Evolutionary conservation across 2,888 invertebrate genomes (phyloP).

Genomic region (Alloplasta piceator): DNA sequence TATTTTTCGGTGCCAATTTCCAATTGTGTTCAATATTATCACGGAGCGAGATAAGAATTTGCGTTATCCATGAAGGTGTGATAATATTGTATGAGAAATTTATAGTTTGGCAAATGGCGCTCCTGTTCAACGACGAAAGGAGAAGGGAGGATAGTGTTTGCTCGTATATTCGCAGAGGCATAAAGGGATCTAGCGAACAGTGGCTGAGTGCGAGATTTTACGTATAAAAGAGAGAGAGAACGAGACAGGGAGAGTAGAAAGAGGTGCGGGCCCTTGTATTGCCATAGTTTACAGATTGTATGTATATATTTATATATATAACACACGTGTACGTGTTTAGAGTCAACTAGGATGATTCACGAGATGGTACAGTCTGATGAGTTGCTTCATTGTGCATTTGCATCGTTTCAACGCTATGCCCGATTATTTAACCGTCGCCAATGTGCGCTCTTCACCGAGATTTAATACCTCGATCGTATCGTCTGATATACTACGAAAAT

Average conservation of each 20-base stretch:
- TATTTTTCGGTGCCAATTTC: too few species aligned
- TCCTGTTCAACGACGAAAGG: conserved; percentile 40
- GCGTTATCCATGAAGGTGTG: too few species aligned
- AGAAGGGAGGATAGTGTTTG: conserved; percentile 29
- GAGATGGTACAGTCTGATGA: conserved; percentile 63
- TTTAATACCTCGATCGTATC: conserved; percentile 62
- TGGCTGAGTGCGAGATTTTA: conserved; percentile 49
- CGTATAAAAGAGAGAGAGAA: conserved; percentile 41
- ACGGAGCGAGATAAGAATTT: too few species aligned
- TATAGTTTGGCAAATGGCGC: conserved; percentile 51
- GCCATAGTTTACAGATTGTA: too few species aligned
- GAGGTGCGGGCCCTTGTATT: too few species aligned
- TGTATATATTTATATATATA: too few species aligned
- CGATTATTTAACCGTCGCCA: conserved; percentile 43
- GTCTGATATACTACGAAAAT: conserved; percentile 45
- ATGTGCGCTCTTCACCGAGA: conserved; percentile 56
- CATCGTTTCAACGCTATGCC: conserved; percentile 57
- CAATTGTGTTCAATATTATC: too few species aligned
- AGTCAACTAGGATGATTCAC: conserved; percentile 65
- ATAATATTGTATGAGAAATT: too few species aligned
- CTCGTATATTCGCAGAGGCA: conserved; percentile 37
- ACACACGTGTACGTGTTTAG: conserved; percentile 41
- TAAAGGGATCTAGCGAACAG: conserved; percentile 40
- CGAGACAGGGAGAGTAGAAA: conserved; percentile 19
- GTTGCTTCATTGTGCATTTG: conserved; percentile 67